Conservation (phyloP, 2,888 invertebrate genomes). For the Maniola hyperantus region DNA sequence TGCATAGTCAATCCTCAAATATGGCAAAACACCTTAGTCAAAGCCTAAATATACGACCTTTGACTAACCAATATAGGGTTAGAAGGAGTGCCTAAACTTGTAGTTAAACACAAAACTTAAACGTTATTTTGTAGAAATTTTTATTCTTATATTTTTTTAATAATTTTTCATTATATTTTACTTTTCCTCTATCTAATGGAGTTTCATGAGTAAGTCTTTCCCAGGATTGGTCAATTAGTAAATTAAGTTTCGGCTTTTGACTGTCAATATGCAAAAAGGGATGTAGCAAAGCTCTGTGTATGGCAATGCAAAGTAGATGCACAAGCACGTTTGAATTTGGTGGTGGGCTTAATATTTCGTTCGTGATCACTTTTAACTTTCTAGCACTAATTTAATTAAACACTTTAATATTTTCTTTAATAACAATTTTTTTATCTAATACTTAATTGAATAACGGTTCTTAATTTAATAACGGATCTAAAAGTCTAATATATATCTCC, state of each 20-base stretch:
- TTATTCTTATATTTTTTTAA: too few species aligned
- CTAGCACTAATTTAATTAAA: slow-evolving; percentile 33
- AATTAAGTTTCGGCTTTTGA: not conserved
- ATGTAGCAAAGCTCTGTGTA: slow-evolving; percentile 34
- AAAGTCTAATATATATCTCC: not conserved
- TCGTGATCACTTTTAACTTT: slow-evolving; percentile 33
- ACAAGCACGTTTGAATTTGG: slow-evolving; percentile 41
- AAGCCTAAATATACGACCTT: too few species aligned
- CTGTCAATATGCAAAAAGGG: slow-evolving; percentile 24
- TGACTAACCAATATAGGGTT: too few species aligned
- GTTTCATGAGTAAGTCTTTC: too few species aligned
- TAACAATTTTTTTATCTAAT: slow-evolving; percentile 19
- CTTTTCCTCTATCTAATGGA: too few species aligned
- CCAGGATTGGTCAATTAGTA: not conserved
- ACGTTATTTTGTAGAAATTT: too few species aligned
- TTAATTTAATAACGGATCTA: not conserved
- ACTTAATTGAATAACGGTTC: not conserved
- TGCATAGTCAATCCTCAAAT: not conserved
- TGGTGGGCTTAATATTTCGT: slow-evolving; percentile 37
- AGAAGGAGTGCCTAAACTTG: too few species aligned
- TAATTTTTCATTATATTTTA: too few species aligned
- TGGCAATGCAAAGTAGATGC: slow-evolving; percentile 37
- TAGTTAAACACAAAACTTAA: too few species aligned
- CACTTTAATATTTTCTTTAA: slow-evolving; percentile 25
- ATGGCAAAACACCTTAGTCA: not conserved